Base-by-base conservation (phyloP, 2,113 vertebrate genomes). In the Passer montanus region DNA sequence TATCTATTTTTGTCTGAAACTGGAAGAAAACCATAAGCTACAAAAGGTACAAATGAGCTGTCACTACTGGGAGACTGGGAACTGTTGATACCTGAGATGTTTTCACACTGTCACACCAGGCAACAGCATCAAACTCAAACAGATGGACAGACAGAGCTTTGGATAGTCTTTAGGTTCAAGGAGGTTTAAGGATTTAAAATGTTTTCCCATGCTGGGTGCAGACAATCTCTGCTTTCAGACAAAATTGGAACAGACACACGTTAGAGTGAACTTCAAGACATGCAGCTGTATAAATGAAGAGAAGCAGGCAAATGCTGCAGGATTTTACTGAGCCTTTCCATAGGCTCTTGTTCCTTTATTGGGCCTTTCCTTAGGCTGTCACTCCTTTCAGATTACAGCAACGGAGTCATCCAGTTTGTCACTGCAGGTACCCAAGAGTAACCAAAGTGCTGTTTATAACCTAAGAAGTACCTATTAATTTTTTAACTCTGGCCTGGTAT, bases 121-220 rank as follows among this genome's bases (percentile, higher is more conserved):
- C 53, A 76, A 73, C 39, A 63, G 58, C 70, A 69, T 3, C 66
- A 44, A 46, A 47, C 37, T 63, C 66, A 59, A 77, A 74, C 92
- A 94, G 90, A 89, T 81, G 92, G 77, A 87, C 77, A 94, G 79
- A 86, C 86, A 84, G 39, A 93, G 95, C 87, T 94, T 81, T 84
- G 77, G 68, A 10, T 31, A 62, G 77, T 69, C 8, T 2, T 84
- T 43, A 72, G 31, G 53, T 83, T 89, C 68, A 84, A 74, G 73
- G 31, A 80, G 73, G 81, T 80, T 94, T 87, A 93, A 81, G 73
- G 90, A 62, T 66, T 95, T 87, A 84, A 87, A 73, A 77, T 52
- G 55, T 89, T 93, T 93, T 86, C 35, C 73, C 44, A 50, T 26
- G 8, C 58, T 47, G 59, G 44, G 30, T 80, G 67, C 49, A 86